Evolutionary conservation across 1,140 invertebrate genomes (phyloP).

Genomic region (Agrypnia vestita): DNA sequence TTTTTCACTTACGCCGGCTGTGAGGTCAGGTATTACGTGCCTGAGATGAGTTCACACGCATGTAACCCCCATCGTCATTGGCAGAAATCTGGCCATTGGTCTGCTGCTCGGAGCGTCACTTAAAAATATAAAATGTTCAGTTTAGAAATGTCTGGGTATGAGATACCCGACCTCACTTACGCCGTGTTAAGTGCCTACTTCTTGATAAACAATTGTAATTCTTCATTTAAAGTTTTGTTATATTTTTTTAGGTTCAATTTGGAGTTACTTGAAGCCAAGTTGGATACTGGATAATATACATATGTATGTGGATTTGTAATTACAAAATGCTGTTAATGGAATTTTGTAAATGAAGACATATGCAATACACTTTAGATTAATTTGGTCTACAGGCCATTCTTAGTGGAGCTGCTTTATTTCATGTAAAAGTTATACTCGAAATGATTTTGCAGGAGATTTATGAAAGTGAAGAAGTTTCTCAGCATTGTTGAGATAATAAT

Average conservation of each 20-base stretch:
- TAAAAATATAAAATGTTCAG: too few species aligned
- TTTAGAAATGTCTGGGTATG: too few species aligned
- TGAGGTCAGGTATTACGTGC: too few species aligned
- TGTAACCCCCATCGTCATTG: too few species aligned
- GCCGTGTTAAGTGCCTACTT: too few species aligned
- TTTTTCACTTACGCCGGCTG: too few species aligned
- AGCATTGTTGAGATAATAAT: slow-evolving; percentile 6
- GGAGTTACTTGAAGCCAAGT: slow-evolving; percentile 1
- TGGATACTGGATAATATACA: neutral
- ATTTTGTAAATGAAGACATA: slow-evolving; percentile 1
- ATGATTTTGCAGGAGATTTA: slow-evolving; percentile 5
- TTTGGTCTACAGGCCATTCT: slow-evolving; percentile 8
- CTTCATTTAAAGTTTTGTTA: neutral
- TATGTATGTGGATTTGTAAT: slow-evolving; percentile 6
- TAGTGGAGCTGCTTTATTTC: slow-evolving; percentile 24
- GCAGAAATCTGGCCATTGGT: too few species aligned
- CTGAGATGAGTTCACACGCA: too few species aligned
- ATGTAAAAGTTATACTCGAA: neutral
- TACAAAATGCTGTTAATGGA: neutral
- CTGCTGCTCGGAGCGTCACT: too few species aligned
- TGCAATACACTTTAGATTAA: slow-evolving; percentile 24
- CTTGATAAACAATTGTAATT: too few species aligned
- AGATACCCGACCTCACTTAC: too few species aligned
- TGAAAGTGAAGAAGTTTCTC: slow-evolving; percentile 1
- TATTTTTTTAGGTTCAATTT: slow-evolving; percentile 3